These are phyloP conservation scores for Pangasianodon gigas DNA, from an alignment of 2,113 vertebrate species.

Conservation along the genomic window DNA sequence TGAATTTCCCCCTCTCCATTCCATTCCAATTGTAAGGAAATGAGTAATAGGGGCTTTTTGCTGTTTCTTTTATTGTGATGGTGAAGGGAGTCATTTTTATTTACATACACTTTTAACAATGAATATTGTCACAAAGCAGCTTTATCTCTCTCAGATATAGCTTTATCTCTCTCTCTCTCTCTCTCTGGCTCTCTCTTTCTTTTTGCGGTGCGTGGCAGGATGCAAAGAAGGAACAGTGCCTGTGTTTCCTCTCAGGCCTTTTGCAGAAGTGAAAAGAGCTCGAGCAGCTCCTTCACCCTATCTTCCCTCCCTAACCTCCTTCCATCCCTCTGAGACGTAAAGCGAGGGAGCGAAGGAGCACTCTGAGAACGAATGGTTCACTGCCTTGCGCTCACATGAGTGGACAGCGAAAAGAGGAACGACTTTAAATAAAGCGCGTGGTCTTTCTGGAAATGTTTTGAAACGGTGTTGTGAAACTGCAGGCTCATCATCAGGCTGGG, in stretches of 20 bases:
- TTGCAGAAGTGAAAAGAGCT: conserved; percentile 46
- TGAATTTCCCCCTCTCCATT: not conserved
- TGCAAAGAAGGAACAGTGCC: conserved; percentile 24
- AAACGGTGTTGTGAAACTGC: conserved; percentile 51
- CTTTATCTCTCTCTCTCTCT: not conserved
- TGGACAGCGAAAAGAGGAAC: conserved; percentile 43
- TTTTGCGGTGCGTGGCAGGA: not conserved
- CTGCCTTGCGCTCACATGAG: conserved; percentile 14
- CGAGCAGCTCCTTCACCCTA: not conserved
- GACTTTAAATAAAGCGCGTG: conserved; percentile 34
- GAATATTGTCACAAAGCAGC: not conserved
- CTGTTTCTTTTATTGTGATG: not conserved
- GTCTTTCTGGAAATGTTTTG: conserved; percentile 49
- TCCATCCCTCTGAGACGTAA: not conserved
- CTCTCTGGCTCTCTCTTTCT: not conserved
- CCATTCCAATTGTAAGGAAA: not conserved
- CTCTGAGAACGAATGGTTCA: conserved; percentile 2
- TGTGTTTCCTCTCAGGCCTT: conserved; percentile 21
- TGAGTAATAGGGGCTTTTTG: not conserved
- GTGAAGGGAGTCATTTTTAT: not conserved
- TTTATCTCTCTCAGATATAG: not conserved
- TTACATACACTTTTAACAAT: not conserved
- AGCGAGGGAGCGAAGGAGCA: conserved; percentile 20
- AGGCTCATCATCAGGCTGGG: conserved; percentile 29
- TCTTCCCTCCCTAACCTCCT: not conserved